phyloP scores from a whole-genome alignment of 2,113 vertebrate species.

The Oreochromis niloticus region DNA sequence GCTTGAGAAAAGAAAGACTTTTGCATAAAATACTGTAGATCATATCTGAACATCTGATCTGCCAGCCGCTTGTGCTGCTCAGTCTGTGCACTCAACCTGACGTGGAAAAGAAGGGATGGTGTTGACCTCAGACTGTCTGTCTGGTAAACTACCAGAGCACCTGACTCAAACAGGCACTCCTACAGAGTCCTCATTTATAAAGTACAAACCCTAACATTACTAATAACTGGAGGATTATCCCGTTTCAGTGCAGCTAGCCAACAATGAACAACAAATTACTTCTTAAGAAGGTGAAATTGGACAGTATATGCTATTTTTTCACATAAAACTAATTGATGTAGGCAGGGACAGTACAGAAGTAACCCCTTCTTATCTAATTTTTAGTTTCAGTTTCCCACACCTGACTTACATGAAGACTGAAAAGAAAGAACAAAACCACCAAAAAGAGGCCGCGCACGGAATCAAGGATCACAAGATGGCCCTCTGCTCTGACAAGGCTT shows the following conservation, averaged over 20 bases:
- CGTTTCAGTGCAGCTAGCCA: not conserved
- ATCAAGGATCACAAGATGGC: too few relatives aligned
- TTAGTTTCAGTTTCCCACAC: not conserved
- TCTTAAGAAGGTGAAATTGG: not conserved
- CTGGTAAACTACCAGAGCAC: not conserved
- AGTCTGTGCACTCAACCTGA: not conserved
- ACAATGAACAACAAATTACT: not conserved
- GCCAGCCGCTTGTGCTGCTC: not conserved
- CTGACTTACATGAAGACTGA: too few relatives aligned
- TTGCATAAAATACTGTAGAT: not conserved
- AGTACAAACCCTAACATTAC: not conserved
- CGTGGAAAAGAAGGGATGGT: not conserved
- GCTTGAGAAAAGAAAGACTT: not conserved
- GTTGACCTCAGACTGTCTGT: not conserved
- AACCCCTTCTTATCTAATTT: not conserved
- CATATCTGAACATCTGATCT: not conserved
- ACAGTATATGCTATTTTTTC: not conserved
- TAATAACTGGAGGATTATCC: not conserved
- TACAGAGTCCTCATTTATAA: not conserved
- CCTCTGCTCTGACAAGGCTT: too few relatives aligned
- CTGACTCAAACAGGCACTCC: not conserved
- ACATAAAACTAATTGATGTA: not conserved
- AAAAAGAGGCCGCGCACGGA: too few relatives aligned
- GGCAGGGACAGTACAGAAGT: not conserved
- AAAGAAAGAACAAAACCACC: too few relatives aligned